A percentile compares a stretch with the other conserved stretches of the same genome.
Conservation (phyloP, 2,888 invertebrate genomes). For the Lasioglossum pauxillum region DNA sequence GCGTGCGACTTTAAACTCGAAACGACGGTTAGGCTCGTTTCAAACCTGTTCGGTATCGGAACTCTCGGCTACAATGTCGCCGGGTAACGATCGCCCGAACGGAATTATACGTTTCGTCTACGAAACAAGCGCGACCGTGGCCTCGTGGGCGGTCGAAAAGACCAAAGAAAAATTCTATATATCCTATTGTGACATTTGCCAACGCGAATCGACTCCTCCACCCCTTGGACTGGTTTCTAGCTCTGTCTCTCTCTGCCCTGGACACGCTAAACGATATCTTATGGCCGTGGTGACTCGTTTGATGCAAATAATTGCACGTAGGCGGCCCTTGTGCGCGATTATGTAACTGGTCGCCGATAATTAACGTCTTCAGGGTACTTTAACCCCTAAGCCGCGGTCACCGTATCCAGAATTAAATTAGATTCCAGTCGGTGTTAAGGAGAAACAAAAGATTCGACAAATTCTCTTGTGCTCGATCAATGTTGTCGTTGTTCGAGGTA, state of each 20-base stretch:
- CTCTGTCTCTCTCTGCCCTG: neutral
- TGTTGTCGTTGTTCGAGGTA: too few relatives aligned
- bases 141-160: conserved; percentile 1
- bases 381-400: neutral
- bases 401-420: neutral
- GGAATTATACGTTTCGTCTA: neutral
- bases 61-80: conserved; percentile 1
- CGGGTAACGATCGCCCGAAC: too few relatives aligned
- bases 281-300: neutral
- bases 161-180: conserved; percentile 11
- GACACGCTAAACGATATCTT: neutral
- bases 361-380: neutral
- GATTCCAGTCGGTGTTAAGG: neutral
- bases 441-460: neutral
- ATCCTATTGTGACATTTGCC: conserved; percentile 27
- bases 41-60: conserved; percentile 29
- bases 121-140: neutral
- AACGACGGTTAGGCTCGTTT: conserved; percentile 1
- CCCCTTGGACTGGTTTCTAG: conserved; percentile 2
- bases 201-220: conserved; percentile 14
- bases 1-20: conserved; percentile 28
- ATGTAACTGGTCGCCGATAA: conserved; percentile 23
- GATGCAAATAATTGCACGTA: conserved; percentile 27
- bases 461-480: too few relatives aligned
- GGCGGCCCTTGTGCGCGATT: conserved; percentile 3